Conservation (phyloP, 2,888 invertebrate species). For the Acanthosepion lycidas region DNA sequence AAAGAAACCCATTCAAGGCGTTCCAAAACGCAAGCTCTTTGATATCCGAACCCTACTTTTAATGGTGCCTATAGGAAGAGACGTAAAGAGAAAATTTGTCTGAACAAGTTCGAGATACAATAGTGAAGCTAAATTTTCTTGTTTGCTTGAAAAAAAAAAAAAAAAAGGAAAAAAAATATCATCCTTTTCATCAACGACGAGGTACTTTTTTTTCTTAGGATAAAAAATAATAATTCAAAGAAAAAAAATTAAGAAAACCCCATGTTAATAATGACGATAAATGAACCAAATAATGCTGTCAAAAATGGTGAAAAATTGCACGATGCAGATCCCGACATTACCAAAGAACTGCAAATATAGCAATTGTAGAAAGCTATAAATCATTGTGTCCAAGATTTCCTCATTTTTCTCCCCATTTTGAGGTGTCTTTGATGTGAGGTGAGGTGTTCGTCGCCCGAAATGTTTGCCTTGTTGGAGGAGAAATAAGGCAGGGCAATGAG, state of each 20-base stretch:
- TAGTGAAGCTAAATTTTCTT: neutral
- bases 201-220: neutral
- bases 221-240: neutral
- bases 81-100: neutral
- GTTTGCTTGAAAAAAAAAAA: neutral
- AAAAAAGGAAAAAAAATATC: neutral
- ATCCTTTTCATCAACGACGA: neutral
- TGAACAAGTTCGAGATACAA: neutral
- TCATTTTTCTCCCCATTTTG: neutral
- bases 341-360: neutral
- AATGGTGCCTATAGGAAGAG: neutral
- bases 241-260: neutral
- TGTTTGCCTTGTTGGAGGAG: neutral
- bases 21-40: neutral
- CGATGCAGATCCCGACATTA: neutral
- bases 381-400: neutral
- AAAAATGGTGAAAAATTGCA: neutral
- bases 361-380: conserved; percentile 16
- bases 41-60: too few species aligned
- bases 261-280: conserved; percentile 7
- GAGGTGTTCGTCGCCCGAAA: neutral
- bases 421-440: neutral
- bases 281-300: conserved; percentile 20
- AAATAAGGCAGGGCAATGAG: neutral
- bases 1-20: neutral